phyloP scores from a whole-genome alignment of 1,140 invertebrate genomes.

The Orchestia grillus region DNA sequence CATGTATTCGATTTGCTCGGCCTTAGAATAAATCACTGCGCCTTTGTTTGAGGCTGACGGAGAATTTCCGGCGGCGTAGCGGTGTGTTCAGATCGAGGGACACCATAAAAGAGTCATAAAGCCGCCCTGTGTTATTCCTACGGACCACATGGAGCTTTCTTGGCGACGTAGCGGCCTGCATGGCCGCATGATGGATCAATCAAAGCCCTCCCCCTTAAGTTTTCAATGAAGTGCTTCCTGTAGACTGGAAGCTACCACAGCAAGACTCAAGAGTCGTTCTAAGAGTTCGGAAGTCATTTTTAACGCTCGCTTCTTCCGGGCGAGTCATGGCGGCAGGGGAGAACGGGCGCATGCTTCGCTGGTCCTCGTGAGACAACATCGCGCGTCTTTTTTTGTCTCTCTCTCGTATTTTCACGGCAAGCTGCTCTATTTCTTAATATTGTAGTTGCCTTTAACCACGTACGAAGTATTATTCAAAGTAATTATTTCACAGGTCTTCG shows the following conservation, averaged over 20 bases:
- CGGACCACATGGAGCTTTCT: neutral
- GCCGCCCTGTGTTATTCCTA: neutral
- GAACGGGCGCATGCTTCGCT: neutral
- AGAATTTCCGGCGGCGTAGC: constrained; percentile 29
- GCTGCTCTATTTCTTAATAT: neutral
- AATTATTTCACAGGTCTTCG: neutral
- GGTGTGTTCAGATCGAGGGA: constrained; percentile 17
- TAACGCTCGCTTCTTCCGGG: constrained; percentile 40
- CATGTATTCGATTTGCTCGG: constrained; percentile 52
- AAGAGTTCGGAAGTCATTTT: constrained; percentile 52
- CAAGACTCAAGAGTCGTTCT: constrained; percentile 50
- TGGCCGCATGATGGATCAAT: constrained; percentile 34
- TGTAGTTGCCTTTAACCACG: neutral
- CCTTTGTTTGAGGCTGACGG: constrained; percentile 52
- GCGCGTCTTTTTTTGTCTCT: neutral
- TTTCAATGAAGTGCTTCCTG: constrained; percentile 55
- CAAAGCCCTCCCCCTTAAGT: constrained; percentile 53
- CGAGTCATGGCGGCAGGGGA: neutral
- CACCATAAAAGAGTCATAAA: constrained; percentile 40
- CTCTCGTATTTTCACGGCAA: neutral
- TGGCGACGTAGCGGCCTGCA: neutral
- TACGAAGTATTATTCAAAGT: neutral
- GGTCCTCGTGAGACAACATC: neutral
- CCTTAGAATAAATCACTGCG: constrained; percentile 49
- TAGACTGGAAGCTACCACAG: constrained; percentile 40